Evolutionary conservation across 1,140 invertebrate genomes (phyloP), one percentile per base, ranked within the genome.

Genomic region (Sogatella furcifera): DNA sequence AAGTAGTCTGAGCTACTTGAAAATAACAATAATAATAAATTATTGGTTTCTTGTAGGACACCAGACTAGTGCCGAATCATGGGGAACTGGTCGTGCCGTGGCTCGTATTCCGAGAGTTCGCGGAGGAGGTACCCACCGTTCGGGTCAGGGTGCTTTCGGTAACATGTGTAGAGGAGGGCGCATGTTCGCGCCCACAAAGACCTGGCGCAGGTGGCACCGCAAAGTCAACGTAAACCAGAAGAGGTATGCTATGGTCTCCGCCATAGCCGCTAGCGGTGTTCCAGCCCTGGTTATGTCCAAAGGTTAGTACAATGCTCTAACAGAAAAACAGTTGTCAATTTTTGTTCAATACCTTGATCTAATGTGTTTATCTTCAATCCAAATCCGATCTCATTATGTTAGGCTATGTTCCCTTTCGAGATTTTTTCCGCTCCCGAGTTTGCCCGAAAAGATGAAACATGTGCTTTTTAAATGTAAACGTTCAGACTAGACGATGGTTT

Each of bases 121-220:
- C 68, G 97, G 97, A 76, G 96, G 97, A 75, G 97, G 97, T 85
- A 99, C 97, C 69, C 97, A 99, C 73, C 89, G 97, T 62, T 98
- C 96, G 41, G 97, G 97, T 66, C 97, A 99, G 81, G 97, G 96
- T 83, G 97, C 97, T 52, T 99, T 98, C 74, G 97, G 97, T 66
- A 99, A 99, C 82, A 99, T 99, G 97, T 99, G 97, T 79, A 87
- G 97, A 75, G 97, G 97, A 68, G 97, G 97, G 60, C 90, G 95
- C 62, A 98, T 99, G 96, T 99, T 99, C 78, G 96, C 96, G 6
- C 97, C 97, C 4, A 98, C 95, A 38, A 98, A 98, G 75, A 90
- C 89, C 3, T 99, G 90, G 90, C 82, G 97, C 66, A 85, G 95
- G 68, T 99, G 97, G 97, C 95, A 99, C 76, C 84, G 96, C 65